Evolutionary conservation across 2,888 invertebrate genomes (phyloP).

Genomic region (Gortyna flavago): DNA sequence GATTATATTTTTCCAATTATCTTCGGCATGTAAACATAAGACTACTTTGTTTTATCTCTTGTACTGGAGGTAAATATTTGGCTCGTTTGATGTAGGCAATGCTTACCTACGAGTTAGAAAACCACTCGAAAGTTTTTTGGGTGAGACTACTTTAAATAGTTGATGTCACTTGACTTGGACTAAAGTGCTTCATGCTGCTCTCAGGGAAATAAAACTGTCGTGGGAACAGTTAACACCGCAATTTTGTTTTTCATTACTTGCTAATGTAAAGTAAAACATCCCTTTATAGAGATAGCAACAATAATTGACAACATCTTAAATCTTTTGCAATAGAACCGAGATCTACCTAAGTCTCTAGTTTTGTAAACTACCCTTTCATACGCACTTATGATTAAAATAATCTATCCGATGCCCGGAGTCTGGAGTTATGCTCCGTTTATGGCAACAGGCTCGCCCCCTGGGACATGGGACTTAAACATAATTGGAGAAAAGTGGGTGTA

Average conservation of each 20-base stretch:
- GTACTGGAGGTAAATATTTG: not conserved
- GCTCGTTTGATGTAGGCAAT: constrained; percentile 1
- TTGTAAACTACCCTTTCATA: not conserved
- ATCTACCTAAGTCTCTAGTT: not conserved
- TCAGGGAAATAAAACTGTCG: not conserved
- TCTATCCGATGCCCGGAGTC: no score
- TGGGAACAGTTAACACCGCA: not conserved
- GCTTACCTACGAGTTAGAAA: constrained; percentile 1
- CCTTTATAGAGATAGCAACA: not conserved
- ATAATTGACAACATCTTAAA: not conserved
- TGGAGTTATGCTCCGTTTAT: no score
- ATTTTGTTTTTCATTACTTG: not conserved
- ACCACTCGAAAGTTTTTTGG: constrained; percentile 6
- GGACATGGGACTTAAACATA: no score
- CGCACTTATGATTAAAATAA: not conserved
- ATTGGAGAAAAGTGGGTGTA: no score
- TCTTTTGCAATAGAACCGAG: not conserved
- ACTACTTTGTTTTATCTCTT: constrained; percentile 13
- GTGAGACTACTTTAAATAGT: not conserved
- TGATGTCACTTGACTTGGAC: not conserved
- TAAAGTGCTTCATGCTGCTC: not conserved
- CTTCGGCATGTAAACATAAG: constrained; percentile 14
- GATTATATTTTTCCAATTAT: not conserved
- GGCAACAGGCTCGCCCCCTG: no score
- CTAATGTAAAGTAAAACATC: not conserved